phyloP scores from a whole-genome alignment of 2,113 vertebrate genomes.

The Pterocles gutturalis region DNA sequence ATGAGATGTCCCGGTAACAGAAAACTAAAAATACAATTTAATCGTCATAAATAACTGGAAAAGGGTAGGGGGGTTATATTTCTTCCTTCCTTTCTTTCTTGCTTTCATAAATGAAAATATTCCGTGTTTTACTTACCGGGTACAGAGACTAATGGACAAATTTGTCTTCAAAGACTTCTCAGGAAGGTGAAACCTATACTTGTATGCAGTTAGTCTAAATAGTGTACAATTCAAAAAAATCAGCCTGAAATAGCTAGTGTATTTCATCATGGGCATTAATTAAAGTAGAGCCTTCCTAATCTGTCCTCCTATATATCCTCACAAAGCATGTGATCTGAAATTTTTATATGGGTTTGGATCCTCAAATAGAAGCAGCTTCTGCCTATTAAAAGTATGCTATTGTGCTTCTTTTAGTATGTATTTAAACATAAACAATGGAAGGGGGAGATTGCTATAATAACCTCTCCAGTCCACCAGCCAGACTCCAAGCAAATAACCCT shows the following conservation, averaged over 20 bases:
- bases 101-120: not conserved
- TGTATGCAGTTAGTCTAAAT: not conserved
- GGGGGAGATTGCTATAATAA: not conserved
- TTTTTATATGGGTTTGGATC: not conserved
- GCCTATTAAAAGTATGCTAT: not conserved
- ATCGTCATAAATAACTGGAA: slow-evolving; percentile 12
- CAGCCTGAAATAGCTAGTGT: not conserved
- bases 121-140: not conserved
- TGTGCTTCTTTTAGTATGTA: not conserved
- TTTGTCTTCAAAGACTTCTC: not conserved
- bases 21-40: slow-evolving; percentile 30
- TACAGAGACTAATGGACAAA: not conserved
- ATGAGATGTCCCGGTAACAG: slow-evolving; percentile 30
- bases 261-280: not conserved
- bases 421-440: not conserved
- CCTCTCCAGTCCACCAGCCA: not conserved
- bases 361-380: not conserved
- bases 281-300: not conserved
- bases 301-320: not conserved
- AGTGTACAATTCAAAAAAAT: not conserved
- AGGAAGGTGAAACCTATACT: not conserved
- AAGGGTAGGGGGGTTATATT: not conserved
- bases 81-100: too few species aligned
- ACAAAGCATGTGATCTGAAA: not conserved
- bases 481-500: not conserved